Conservation (phyloP, 2,888 invertebrate species). For the Dione juno region DNA sequence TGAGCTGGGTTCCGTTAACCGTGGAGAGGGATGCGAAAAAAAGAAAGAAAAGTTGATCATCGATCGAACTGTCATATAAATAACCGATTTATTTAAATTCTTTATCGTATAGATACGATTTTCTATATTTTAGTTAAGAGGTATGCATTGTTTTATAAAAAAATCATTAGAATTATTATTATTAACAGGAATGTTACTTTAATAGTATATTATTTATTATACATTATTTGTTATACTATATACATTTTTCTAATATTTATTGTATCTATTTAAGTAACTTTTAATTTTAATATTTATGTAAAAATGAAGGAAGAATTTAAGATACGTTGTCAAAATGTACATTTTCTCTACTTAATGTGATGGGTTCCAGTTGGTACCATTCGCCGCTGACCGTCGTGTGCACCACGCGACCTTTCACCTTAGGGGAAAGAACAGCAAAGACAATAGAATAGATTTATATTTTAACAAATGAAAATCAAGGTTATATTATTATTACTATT, state of each 20-base stretch:
- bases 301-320: neutral
- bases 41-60: no score
- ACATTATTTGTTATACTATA: no score
- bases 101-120: no score
- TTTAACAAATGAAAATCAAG: neutral
- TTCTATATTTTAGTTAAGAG: no score
- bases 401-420: constrained; percentile 79
- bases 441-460: constrained; percentile 3
- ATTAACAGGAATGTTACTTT: no score
- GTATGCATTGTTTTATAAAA: no score
- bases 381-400: constrained; percentile 77
- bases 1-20: no score
- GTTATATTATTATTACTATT: neutral
- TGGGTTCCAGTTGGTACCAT: constrained; percentile 74
- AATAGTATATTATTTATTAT: no score
- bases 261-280: neutral
- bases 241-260: neutral
- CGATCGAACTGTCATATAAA: no score
- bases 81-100: no score
- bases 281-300: neutral
- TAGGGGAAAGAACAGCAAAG: constrained; percentile 62
- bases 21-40: no score
- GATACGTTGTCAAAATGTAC: constrained; percentile 17
- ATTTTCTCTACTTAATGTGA: constrained; percentile 34
- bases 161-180: no score